phyloP scores from a whole-genome alignment of 53 echinoderm and acorn worm genomes.

The Pentamera pediparva region DNA sequence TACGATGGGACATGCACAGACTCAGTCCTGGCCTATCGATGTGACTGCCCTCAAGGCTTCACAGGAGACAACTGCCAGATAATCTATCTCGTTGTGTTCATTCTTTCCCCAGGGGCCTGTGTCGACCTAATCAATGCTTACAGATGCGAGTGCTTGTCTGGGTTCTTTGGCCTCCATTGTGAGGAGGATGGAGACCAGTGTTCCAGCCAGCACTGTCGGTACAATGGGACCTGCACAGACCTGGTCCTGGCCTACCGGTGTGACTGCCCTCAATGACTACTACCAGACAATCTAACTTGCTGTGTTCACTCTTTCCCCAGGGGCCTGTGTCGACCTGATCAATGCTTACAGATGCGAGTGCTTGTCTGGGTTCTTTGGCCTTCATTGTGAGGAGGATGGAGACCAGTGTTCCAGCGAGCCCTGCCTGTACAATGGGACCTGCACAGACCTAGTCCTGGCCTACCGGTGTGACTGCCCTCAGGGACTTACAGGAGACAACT shows the following conservation, averaged over 20 bases:
- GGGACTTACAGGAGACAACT: slow-evolving; percentile 58
- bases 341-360: slow-evolving; percentile 74
- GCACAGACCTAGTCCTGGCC: slow-evolving; percentile 68
- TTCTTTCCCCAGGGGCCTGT: slow-evolving; percentile 48
- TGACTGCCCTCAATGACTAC: slow-evolving; percentile 34
- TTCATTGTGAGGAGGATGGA: slow-evolving; percentile 67
- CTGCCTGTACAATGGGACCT: slow-evolving; percentile 75
- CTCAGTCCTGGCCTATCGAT: slow-evolving; percentile 64
- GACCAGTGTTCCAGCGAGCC: slow-evolving; percentile 67
- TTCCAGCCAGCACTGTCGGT: slow-evolving; percentile 57
- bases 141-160: slow-evolving; percentile 51
- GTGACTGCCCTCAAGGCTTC: slow-evolving; percentile 52
- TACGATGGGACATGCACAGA: slow-evolving; percentile 72
- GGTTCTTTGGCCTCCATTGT: slow-evolving; percentile 71
- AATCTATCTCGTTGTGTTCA: neutral
- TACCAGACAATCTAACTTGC: neutral
- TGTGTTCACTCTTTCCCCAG: slow-evolving; percentile 15
- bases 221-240: slow-evolving; percentile 72
- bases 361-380: slow-evolving; percentile 54
- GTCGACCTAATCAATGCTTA: slow-evolving; percentile 67
- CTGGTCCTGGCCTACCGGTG: slow-evolving; percentile 68
- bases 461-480: slow-evolving; percentile 56
- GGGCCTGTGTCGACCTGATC: slow-evolving; percentile 60
- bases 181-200: slow-evolving; percentile 78
- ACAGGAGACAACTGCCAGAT: slow-evolving; percentile 63